Percentiles rank a stretch among this genome's conserved stretches.
These are phyloP conservation scores for Solenopsis invicta DNA, from an alignment of 1,140 invertebrate species.

Conservation along the genomic window DNA sequence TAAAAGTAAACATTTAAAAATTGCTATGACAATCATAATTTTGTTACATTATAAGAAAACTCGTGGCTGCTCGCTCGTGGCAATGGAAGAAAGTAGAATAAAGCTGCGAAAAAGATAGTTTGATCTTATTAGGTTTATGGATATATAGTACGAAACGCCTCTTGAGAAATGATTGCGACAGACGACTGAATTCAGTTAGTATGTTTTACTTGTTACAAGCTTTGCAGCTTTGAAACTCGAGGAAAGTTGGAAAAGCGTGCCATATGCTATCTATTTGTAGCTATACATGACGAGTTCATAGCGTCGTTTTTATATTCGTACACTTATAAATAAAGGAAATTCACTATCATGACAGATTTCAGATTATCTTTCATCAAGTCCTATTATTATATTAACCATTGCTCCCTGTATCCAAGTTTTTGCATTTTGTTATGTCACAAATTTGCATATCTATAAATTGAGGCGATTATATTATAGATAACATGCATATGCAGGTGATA, in stretches of 20 bases:
- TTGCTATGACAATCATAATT: background rate
- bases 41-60: background rate
- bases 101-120: background rate
- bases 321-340: conserved; percentile 38
- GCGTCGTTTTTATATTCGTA: conserved; percentile 40
- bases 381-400: background rate
- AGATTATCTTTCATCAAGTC: background rate
- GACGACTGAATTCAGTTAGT: conserved; percentile 52
- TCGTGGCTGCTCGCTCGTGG: background rate
- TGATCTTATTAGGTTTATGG: conserved; percentile 2
- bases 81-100: background rate
- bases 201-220: conserved; percentile 51
- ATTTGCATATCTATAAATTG: conserved; percentile 21
- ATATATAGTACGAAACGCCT: conserved; percentile 8
- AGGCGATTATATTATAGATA: background rate
- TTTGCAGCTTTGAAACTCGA: conserved; percentile 50
- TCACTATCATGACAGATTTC: background rate
- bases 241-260: conserved; percentile 52
- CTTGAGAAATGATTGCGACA: conserved; percentile 48
- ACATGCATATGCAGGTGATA: background rate
- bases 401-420: background rate
- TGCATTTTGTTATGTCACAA: background rate
- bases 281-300: conserved; percentile 23
- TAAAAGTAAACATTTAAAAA: conserved; percentile 1
- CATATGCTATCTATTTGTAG: conserved; percentile 42